Base-by-base conservation (phyloP, 2,113 vertebrate genomes). In the Aptenodytes patagonicus region DNA sequence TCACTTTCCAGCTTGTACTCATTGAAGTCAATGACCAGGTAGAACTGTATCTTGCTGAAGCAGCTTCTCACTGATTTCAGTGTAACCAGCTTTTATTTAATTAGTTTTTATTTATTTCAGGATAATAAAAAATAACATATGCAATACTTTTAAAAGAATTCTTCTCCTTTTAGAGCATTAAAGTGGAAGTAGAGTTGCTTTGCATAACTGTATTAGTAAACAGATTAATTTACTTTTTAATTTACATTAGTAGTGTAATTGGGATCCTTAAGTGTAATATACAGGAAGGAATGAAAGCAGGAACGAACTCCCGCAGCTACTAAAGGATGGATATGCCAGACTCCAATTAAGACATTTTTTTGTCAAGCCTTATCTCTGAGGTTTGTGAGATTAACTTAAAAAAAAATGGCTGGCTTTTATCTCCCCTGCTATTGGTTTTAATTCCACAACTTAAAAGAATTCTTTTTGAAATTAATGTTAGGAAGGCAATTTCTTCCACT, bases 171-270 rank as follows among this genome's bases (percentile, higher is more conserved):
- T 55, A 93, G 31, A 66, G 10, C 36, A 83, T 52, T 72, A 60
- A 86, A 83, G 40, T 36, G 40, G 58, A 72, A 92, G 58, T 34
- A 31, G 79, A 88, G 26, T 86, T 89, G 64, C 36, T 94, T 90
- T 86, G 80, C 86, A 90, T 94, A 96, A 86, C 60, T 73, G 55
- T 64, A 75, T 92, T 81, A 87, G 46, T 91, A 92, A 95, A 90
- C 83, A 87, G 80, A 90, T 94, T 95, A 83, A 95, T 95, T 97
- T 92, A 81, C 86, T 92, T 95, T 95, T 96, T 91, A 83, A 95
- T 95, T 94, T 92, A 66, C 68, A 87, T 96, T 92, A 95, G 69
- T 55, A 51, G 54, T 70, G 86, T 87, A 95, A 95, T 89, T 94
- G 55, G 68, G 58, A 95, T 77, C 68, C 54, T 86, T 57, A 88